phyloP scores from a whole-genome alignment of 2,113 vertebrate species.

The Poeciliopsis prolifica region DNA sequence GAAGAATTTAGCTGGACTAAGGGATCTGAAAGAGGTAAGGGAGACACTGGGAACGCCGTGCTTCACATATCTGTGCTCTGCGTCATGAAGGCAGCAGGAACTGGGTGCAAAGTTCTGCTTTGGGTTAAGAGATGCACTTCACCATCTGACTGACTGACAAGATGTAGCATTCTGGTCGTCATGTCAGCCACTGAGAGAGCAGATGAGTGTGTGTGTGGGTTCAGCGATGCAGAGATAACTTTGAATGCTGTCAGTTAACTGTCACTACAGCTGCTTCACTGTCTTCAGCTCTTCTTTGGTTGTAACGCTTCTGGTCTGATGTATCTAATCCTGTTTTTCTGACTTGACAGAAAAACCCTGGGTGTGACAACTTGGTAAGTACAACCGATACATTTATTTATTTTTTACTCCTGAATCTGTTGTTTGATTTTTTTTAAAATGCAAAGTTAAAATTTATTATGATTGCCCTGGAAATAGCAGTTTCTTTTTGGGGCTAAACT shows the following conservation, averaged over 20 bases:
- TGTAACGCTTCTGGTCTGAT: constrained; percentile 1
- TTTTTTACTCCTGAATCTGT: background rate
- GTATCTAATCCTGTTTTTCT: constrained; percentile 6
- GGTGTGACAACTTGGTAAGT: constrained; percentile 42
- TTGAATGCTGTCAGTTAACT: background rate
- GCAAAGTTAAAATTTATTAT: background rate
- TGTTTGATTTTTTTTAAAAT: background rate
- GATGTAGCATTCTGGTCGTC: background rate
- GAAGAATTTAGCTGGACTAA: rapidly evolving
- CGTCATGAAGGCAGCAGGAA: background rate
- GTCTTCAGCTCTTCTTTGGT: background rate
- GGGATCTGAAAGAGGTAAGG: rapidly evolving
- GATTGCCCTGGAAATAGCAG: no score
- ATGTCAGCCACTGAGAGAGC: background rate
- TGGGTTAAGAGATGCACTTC: background rate
- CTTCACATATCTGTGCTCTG: background rate
- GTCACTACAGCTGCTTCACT: background rate
- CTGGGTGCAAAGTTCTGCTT: background rate
- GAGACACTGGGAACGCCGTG: no score
- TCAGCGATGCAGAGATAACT: background rate
- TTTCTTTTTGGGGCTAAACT: no score
- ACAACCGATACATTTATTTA: background rate
- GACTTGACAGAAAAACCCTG: constrained; percentile 4
- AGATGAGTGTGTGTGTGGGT: constrained; percentile 18
- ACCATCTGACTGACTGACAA: background rate